phyloP scores from a whole-genome alignment of 2,113 vertebrate genomes.

The Apaloderma vittatum region DNA sequence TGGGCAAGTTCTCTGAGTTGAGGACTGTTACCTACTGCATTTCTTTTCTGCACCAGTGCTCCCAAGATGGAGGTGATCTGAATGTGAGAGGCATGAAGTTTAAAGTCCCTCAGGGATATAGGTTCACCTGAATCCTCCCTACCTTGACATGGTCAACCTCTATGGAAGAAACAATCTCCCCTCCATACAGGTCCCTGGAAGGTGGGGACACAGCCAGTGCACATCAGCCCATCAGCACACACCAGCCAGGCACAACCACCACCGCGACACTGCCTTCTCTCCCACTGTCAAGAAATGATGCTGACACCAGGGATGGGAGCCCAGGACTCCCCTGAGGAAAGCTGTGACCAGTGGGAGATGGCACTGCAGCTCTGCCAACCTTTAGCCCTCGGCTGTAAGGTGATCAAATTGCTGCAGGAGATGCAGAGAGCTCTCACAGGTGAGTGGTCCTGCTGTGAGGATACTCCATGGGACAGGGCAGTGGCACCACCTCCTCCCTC shows the following conservation, averaged over 20 bases:
- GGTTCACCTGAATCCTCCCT: neutral
- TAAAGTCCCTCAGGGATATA: neutral
- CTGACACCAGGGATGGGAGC: neutral
- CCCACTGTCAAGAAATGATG: neutral
- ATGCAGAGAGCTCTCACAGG: neutral
- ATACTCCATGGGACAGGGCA: neutral
- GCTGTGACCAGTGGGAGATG: neutral
- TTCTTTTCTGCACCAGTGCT: neutral
- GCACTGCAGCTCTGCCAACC: neutral
- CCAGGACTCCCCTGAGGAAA: neutral
- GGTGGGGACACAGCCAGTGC: neutral
- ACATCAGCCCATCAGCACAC: neutral
- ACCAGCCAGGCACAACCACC: neutral
- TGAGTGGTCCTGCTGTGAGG: neutral
- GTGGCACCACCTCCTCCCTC: neutral
- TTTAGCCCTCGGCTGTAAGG: accelerated
- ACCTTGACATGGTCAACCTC: neutral
- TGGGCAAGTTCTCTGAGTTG: neutral
- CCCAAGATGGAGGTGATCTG: neutral
- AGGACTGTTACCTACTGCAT: neutral
- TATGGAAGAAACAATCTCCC: neutral
- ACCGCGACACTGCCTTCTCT: accelerated
- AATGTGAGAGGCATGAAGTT: neutral
- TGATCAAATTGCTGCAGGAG: neutral
- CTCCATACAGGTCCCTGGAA: neutral